These are phyloP conservation scores for Asarcornis scutulata DNA, from an alignment of 2,113 vertebrate genomes.

Conservation along the genomic window DNA sequence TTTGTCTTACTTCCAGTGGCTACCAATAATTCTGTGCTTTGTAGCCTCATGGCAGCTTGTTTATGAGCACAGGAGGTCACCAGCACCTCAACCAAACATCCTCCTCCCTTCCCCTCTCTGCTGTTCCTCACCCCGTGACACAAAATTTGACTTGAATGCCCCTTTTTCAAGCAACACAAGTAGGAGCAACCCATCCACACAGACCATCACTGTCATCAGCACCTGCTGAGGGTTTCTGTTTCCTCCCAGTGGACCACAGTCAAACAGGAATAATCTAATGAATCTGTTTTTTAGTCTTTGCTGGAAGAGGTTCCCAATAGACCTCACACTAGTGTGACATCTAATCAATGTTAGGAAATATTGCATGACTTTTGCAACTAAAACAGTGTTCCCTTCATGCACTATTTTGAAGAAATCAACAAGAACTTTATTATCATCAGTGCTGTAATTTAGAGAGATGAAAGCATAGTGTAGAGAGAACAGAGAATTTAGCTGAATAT, in stretches of 20 bases:
- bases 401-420: neutral
- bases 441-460: neutral
- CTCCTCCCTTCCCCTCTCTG: neutral
- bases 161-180: neutral
- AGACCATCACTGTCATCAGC: neutral
- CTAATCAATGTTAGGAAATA: neutral
- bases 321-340: neutral
- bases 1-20: neutral
- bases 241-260: neutral
- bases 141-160: neutral
- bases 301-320: neutral
- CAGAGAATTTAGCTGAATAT: neutral
- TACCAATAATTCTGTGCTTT: neutral
- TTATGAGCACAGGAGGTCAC: neutral
- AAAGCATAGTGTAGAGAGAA: neutral
- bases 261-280: neutral
- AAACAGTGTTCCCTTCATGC: neutral
- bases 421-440: neutral
- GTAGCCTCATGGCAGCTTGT: neutral
- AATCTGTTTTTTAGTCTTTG: neutral
- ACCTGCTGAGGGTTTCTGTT: neutral
- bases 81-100: neutral
- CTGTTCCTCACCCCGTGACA: neutral
- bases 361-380: neutral
- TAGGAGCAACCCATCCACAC: neutral